These are phyloP conservation scores for Spisula solida DNA, from an alignment of 2,888 invertebrate species.

Conservation along the genomic window DNA sequence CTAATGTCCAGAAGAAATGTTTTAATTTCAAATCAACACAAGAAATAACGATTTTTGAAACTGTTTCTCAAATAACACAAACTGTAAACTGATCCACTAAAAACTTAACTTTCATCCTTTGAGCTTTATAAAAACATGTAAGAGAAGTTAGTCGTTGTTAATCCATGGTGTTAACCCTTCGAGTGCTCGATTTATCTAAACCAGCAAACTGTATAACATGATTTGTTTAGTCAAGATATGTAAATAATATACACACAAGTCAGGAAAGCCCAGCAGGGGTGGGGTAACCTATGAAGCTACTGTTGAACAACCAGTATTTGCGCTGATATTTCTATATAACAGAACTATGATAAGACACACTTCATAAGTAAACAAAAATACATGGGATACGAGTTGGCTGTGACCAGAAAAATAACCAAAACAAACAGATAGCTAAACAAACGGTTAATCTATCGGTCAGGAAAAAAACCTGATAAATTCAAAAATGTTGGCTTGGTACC, in stretches of 20 bases:
- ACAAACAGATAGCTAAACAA: slow-evolving; percentile 9
- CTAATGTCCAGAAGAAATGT: slow-evolving; percentile 20
- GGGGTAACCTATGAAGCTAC: slow-evolving; percentile 31
- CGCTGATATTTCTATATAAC: background rate
- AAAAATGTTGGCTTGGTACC: background rate
- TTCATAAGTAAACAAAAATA: slow-evolving; percentile 1
- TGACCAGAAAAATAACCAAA: slow-evolving; percentile 8
- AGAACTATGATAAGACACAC: slow-evolving; percentile 11
- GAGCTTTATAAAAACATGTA: background rate
- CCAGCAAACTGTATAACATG: slow-evolving; percentile 24
- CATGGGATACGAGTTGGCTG: slow-evolving; percentile 2
- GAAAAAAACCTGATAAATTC: background rate
- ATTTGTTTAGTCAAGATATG: slow-evolving; percentile 50
- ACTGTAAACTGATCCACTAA: slow-evolving; percentile 33
- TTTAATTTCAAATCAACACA: slow-evolving; percentile 18
- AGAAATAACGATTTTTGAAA: slow-evolving; percentile 7
- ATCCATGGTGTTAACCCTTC: slow-evolving; percentile 3
- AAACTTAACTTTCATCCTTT: slow-evolving; percentile 23
- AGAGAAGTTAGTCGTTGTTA: background rate
- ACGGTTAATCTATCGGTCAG: background rate
- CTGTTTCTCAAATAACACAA: slow-evolving; percentile 38
- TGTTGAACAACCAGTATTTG: background rate
- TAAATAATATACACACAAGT: slow-evolving; percentile 47
- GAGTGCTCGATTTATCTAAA: slow-evolving; percentile 14
- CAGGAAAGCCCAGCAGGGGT: slow-evolving; percentile 38